Evolutionary conservation across 1,140 invertebrate genomes (phyloP), one percentile per base, ranked within the genome.

Genomic region (Idris sp.): DNA sequence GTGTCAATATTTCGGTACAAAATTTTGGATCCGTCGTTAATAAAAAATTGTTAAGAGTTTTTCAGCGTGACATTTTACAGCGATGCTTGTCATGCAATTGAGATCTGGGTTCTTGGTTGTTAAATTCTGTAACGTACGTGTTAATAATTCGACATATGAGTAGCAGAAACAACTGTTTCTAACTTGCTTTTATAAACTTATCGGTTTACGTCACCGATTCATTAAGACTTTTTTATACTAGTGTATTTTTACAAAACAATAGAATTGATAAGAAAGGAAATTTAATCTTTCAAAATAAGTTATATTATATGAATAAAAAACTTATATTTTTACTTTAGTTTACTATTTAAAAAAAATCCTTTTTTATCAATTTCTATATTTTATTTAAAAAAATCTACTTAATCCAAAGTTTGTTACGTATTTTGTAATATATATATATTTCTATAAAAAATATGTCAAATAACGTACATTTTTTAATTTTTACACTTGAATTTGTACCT

Each of bases 401-500:
- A 30, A 35, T 43, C 26, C 35, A 15, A 61, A 62, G 33, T 22
- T 0, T 33, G 14, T 26, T 2, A 44, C 36, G 61, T 54, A 54
- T 65, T 53, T 54, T 65, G 33, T 38, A 54, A 26, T 14, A 4
- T 28, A 46, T 65, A 49, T 44, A 58, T 38, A 38, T n/a, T n/a
- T n/a, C n/a, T n/a, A n/a, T n/a, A n/a, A n/a, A n/a, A n/a, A n/a
- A n/a, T n/a, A n/a, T n/a, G n/a, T n/a, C n/a, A n/a, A n/a, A n/a
- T n/a, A n/a, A n/a, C n/a, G n/a, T n/a, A n/a, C n/a, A n/a, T n/a
- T n/a, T n/a, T n/a, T n/a, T n/a, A n/a, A n/a, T n/a, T 40, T 59
- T 69, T 59, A 22, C 9, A 59, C 16, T 58, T n/a, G 10, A 46
- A 56, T 53, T 71, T 40, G 41, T 61, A 71, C 67, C 56, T 71